Base-by-base conservation (phyloP, 2,797 vertebrate genomes). In the Vespertilio murinus region DNA sequence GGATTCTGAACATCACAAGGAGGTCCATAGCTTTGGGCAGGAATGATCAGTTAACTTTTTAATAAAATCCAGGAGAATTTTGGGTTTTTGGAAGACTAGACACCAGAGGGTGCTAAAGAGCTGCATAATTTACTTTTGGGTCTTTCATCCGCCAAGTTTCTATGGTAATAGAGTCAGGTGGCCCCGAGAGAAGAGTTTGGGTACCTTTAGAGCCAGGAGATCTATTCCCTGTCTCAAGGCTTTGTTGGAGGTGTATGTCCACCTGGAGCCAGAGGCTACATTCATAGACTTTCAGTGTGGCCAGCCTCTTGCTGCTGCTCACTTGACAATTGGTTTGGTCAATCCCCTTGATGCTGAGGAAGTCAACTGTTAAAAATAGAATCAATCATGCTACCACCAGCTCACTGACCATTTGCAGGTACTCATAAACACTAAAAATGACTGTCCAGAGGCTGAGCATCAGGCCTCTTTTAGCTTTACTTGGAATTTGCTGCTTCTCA, bases 341-440 rank as follows among this genome's bases (percentile, higher is more conserved):
- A 97, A 97, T 97, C 88, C 61, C 90, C 97, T 97, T 96, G 97
- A 97, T 97, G 94, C 88, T 86, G 79, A 97, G 85, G 94, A 97
- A 97, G 95, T 96, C 95, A 91, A 64, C 95, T 96, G 96, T 97
- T 97, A 97, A 96, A 97, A 97, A 95, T 94, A 95, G 95, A 97
- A 97, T 97, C 95, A 95, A 97, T 97, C 95, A 90, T 94, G 96
- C 84, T 96, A 85, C 93, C 75, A 92, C 71, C 38, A 97, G 95
- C 95, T 96, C 92, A 93, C 90, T 88, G 82, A 96, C 95, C 96
- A 96, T 95, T 97, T 97, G 86, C 94, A 96, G 96, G 86, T 78
- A 59, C 88, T 95, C 94, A 95, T 96, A 97, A 97, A 96, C 94
- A 95, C 94, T 96, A 88, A 93, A 91, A 96, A 95, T 65, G 81